Evolutionary conservation across 2,797 vertebrate genomes (phyloP).

Genomic region (Sparidentex hasta): DNA sequence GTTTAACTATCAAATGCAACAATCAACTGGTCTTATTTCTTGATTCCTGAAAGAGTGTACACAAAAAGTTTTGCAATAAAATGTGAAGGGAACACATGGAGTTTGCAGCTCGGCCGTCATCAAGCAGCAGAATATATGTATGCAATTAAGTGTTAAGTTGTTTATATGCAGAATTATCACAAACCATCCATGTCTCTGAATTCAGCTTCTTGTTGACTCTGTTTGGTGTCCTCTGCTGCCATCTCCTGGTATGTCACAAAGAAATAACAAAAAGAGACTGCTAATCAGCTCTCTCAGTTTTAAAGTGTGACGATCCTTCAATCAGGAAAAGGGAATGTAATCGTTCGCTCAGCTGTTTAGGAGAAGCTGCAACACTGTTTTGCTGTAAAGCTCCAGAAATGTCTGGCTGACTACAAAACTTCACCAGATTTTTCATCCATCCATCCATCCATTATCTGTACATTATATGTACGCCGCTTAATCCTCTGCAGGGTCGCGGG

Average conservation of each 20-base stretch:
- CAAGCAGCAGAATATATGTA: neutral
- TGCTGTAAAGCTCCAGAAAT: too few relatives aligned
- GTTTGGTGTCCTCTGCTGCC: slow-evolving; percentile 46
- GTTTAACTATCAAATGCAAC: neutral
- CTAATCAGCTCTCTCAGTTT: neutral
- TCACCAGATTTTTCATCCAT: too few relatives aligned
- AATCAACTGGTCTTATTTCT: neutral
- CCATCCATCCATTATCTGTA: too few relatives aligned
- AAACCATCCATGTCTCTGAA: neutral
- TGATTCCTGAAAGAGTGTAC: neutral
- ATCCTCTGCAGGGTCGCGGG: too few relatives aligned
- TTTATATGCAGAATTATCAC: neutral
- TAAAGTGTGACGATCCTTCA: neutral
- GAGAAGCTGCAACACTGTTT: too few relatives aligned
- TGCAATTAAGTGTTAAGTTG: too few relatives aligned
- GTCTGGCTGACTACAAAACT: too few relatives aligned
- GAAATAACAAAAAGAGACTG: neutral
- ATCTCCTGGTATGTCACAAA: slow-evolving; percentile 42
- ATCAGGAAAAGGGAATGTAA: too few relatives aligned
- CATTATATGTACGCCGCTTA: too few relatives aligned
- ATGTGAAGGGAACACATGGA: neutral
- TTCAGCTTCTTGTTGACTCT: neutral
- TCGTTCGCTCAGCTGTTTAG: too few relatives aligned
- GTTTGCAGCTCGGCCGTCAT: neutral
- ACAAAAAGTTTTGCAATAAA: neutral